Percentiles rank a stretch among this genome's conserved stretches.
Conservation (phyloP, 2,113 vertebrate genomes). For the Reinhardtius hippoglossoides region DNA sequence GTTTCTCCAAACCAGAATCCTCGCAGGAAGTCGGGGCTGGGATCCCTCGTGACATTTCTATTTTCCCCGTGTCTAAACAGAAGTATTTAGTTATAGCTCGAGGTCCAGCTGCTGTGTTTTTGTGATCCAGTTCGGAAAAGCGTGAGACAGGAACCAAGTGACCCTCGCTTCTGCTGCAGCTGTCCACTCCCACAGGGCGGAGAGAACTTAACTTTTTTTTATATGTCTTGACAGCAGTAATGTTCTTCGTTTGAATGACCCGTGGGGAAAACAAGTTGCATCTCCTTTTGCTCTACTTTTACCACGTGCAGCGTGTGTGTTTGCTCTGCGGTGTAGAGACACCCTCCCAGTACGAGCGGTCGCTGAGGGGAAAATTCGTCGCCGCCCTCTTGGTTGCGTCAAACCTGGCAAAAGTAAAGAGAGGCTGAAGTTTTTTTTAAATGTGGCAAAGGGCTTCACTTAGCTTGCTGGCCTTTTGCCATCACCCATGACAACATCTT, state of each 20-base stretch:
- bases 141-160: conserved; percentile 39
- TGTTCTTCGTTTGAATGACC: not conserved
- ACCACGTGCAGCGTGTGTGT: not conserved
- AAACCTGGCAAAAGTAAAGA: conserved; percentile 32
- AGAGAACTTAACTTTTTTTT: not conserved
- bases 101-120: conserved; percentile 69
- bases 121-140: conserved; percentile 64
- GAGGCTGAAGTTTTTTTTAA: conserved; percentile 47
- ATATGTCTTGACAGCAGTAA: not conserved
- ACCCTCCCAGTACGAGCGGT: not conserved
- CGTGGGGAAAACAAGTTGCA: not conserved
- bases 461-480: conserved; percentile 53
- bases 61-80: conserved; percentile 35
- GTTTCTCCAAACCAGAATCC: conserved; percentile 22
- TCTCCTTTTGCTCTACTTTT: not conserved
- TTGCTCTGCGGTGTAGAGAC: not conserved
- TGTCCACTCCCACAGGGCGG: conserved; percentile 30
- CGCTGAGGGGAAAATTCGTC: conserved; percentile 18
- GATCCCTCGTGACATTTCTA: conserved; percentile 41
- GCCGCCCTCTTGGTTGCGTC: conserved; percentile 28
- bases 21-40: conserved; percentile 23
- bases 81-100: conserved; percentile 50
- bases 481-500: conserved; percentile 60
- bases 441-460: conserved; percentile 50
- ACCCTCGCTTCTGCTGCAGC: conserved; percentile 55